A percentile compares a stretch with the other conserved stretches of the same genome.
phyloP scores from a whole-genome alignment of 2,113 vertebrate species.

The Perca flavescens region DNA sequence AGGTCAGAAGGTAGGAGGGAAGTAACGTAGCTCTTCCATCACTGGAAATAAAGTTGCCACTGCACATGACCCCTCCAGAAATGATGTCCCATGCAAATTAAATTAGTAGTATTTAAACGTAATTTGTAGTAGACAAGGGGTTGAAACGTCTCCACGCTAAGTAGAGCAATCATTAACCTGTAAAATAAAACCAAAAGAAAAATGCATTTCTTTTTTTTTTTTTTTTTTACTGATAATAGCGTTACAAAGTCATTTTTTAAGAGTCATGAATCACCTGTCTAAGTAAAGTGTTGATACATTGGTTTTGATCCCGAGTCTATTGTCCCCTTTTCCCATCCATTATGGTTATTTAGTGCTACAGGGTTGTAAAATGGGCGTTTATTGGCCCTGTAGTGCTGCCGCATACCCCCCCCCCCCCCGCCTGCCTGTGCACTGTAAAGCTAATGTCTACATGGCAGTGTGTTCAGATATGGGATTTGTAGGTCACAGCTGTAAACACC shows the following conservation, averaged over 20 bases:
- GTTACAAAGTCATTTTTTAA: background rate
- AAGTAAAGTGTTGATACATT: background rate
- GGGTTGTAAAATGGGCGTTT: constrained; percentile 18
- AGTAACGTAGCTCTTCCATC: background rate
- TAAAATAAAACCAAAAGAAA: background rate
- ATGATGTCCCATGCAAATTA: background rate
- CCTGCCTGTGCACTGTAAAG: constrained; percentile 31
- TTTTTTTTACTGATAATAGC: background rate
- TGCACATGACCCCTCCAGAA: background rate
- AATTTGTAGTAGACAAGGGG: background rate
- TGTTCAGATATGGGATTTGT: constrained; percentile 68
- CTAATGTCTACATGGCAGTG: constrained; percentile 56
- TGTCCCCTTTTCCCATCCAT: background rate
- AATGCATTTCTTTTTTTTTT: no score
- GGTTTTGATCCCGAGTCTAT: background rate
- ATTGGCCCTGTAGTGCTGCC: constrained; percentile 15
- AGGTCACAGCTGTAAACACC: constrained; percentile 77
- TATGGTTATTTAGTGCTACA: constrained; percentile 24
- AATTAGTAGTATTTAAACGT: background rate
- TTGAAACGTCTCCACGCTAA: background rate
- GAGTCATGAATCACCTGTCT: background rate
- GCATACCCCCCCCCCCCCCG: background rate
- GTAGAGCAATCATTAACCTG: background rate
- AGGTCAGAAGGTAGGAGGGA: no score
- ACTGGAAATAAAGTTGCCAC: background rate